A percentile compares a stretch with the other conserved stretches of the same genome.
Conservation (phyloP, 2,113 vertebrate genomes). For the Scytalopus superciliaris region DNA sequence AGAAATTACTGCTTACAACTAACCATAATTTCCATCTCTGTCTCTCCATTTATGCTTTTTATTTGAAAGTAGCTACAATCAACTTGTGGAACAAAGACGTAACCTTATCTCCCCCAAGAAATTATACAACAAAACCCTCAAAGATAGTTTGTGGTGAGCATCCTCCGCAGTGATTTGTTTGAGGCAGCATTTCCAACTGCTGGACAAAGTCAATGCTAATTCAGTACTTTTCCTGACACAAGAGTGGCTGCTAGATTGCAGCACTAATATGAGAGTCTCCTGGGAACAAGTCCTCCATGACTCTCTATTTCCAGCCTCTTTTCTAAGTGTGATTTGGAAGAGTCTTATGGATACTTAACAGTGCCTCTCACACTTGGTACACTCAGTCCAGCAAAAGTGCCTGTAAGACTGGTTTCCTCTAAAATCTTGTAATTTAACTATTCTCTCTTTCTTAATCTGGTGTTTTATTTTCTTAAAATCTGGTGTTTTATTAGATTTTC, state of each 20-base stretch:
- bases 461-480: neutral
- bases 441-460: neutral
- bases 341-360: neutral
- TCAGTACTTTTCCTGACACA: neutral
- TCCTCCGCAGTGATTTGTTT: neutral
- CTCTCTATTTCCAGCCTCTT: neutral
- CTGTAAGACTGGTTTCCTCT: neutral
- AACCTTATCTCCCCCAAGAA: neutral
- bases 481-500: neutral
- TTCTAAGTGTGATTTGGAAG: neutral
- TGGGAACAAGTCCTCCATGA: neutral
- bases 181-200: neutral
- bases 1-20: neutral
- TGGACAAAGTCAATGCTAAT: neutral
- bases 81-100: neutral
- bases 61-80: neutral
- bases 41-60: neutral
- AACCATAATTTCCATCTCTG: neutral
- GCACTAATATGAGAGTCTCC: neutral
- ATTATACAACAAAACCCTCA: neutral
- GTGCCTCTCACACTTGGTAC: neutral
- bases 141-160: neutral
- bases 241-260: neutral
- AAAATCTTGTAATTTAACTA: neutral
- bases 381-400: neutral